Evolutionary conservation across 2,113 vertebrate species (phyloP), one percentile per base, ranked within the genome.

Genomic region (Rhabdomys dilectus): DNA sequence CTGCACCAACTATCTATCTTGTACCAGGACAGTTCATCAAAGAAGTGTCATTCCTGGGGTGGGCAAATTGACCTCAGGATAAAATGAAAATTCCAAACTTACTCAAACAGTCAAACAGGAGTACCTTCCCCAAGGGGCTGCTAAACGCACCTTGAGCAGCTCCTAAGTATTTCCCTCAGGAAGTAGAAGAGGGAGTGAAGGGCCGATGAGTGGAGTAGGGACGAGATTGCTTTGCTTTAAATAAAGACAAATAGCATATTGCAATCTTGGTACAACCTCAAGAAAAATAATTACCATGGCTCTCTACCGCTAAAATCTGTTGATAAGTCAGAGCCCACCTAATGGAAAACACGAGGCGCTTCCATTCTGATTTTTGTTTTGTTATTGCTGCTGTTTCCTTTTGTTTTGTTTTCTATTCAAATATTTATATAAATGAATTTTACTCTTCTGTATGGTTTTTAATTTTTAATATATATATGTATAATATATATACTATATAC

Each of bases 31-130:
- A 78, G 88, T 89, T 95, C 96, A 95, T 97, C 96, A 89, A 81
- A 95, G 58, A 91, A 39, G 11, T 93, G 97, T 90, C 95, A 78
- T 45, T 90, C 88, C 29, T 62, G 82, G 75, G 89, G 94, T 80
- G 94, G 92, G 95, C 64, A 96, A 92, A 91, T 53, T 85, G 96
- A 95, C 96, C 94, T 85, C 60, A 94, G 95, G 80, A 92, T 91
- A 81, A 93, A 96, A 95, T 97, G 94, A 96, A 95, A 97, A 96
- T 94, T 87, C 91, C 89, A 91, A 92, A 87, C 78, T 73, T 82
- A 89, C 88, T 85, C 90, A 87, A 75, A 95, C 39, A 72, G 24
- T 21, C 62, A 60, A 91, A 89, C 8, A 51, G 51, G 48, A 39
- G 9, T 48, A 10, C 31, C 36, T 48, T 76, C 70, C 80, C 94